A percentile compares a stretch with the other conserved stretches of the same genome.
Evolutionary conservation across 2,797 vertebrate genomes (phyloP).

Genomic region (Acrossocheilus wenchowensis): DNA sequence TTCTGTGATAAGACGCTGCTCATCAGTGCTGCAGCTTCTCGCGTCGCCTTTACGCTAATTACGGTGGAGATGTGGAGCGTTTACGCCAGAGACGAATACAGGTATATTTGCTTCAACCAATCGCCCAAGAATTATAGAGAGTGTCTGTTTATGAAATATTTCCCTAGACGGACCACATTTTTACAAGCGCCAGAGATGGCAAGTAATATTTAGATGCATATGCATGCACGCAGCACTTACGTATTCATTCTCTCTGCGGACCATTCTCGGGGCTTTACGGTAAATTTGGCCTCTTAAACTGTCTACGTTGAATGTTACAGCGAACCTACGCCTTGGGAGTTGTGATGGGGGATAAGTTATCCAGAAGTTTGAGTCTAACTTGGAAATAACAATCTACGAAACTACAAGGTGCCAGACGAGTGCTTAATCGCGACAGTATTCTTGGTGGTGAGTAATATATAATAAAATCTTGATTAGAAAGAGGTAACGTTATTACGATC

Average conservation of each 20-base stretch:
- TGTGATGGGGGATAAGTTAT: constrained; percentile 36
- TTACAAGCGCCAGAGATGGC: not conserved
- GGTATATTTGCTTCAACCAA: not conserved
- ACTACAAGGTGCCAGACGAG: not conserved
- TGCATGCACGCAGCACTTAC: not conserved
- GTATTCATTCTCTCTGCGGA: not conserved
- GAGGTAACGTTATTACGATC: not conserved
- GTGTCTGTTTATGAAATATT: not conserved
- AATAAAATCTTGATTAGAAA: not conserved
- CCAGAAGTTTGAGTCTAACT: constrained; percentile 46
- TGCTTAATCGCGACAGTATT: not conserved
- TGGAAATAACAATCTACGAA: not conserved
- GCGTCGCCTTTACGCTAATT: not conserved
- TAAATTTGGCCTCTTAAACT: constrained; percentile 18
- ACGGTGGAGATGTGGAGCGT: not conserved
- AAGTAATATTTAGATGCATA: not conserved
- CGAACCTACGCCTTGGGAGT: constrained; percentile 23
- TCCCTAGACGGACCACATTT: not conserved
- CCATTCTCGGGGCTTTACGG: constrained; percentile 45
- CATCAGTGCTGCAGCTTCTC: too few relatives aligned
- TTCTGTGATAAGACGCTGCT: not conserved
- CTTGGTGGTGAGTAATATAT: constrained; percentile 48
- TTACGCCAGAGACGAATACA: not conserved
- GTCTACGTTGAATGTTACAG: constrained; percentile 26
- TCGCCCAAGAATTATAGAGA: not conserved